A percentile compares a stretch with the other conserved stretches of the same genome.
These are phyloP conservation scores for Microcebus ravelobensis DNA, from an alignment of 2,113 vertebrate species.

Conservation along the genomic window DNA sequence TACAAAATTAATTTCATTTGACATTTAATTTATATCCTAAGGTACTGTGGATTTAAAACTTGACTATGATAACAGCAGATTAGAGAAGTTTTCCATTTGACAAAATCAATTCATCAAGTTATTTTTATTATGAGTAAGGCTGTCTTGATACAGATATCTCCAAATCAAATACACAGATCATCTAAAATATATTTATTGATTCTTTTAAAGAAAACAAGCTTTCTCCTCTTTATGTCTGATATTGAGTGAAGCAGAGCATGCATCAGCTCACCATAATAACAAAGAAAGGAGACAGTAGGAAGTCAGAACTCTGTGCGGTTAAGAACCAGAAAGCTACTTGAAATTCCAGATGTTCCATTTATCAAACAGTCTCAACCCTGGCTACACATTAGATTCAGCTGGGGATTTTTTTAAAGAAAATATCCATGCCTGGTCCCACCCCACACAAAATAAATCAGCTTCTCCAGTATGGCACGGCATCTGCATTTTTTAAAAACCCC, in stretches of 20 bases:
- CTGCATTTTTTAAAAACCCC: neutral
- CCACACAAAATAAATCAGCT: neutral
- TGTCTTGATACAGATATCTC: conserved; percentile 59
- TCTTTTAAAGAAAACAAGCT: conserved; percentile 76
- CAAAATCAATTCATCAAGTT: conserved; percentile 82
- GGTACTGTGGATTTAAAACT: conserved; percentile 82
- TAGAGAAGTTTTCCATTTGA: conserved; percentile 75
- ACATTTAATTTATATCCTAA: conserved; percentile 86
- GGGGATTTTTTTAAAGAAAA: neutral
- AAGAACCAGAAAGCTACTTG: neutral
- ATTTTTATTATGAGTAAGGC: conserved; percentile 72
- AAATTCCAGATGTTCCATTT: neutral
- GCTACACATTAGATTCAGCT: neutral
- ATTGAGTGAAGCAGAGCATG: neutral
- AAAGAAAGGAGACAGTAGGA: neutral
- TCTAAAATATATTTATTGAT: conserved; percentile 16
- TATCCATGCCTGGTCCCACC: neutral
- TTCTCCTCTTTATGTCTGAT: conserved; percentile 29
- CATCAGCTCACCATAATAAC: neutral
- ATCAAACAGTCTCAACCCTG: neutral
- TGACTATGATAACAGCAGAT: conserved; percentile 81
- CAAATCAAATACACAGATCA: conserved; percentile 52
- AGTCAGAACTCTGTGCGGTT: neutral
- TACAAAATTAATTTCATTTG: conserved; percentile 86
- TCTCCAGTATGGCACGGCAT: neutral